Conservation (phyloP, 2,888 invertebrate species). For the Leucophenga maculata region DNA sequence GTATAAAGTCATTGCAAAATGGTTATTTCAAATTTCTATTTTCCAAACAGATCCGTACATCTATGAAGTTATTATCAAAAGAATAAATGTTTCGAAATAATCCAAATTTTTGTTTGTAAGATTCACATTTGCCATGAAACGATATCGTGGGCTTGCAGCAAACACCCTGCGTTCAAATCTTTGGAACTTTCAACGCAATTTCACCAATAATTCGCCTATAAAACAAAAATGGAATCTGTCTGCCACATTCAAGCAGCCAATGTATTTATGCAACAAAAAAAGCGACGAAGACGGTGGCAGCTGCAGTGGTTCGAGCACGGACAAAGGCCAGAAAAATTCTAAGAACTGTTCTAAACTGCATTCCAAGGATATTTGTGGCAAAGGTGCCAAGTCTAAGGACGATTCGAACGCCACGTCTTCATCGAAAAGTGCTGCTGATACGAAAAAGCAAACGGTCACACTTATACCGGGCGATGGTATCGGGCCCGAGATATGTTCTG, state of each 20-base stretch:
- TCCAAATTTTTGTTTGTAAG: too few species aligned
- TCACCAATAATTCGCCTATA: too few species aligned
- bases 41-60: too few species aligned
- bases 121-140: too few species aligned
- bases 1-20: not conserved
- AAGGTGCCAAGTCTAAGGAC: not conserved
- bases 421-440: not conserved
- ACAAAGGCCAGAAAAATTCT: not conserved
- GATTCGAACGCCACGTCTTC: not conserved
- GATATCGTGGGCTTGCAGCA: too few species aligned
- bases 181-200: too few species aligned
- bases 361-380: not conserved
- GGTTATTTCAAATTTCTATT: not conserved
- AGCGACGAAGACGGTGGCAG: not conserved
- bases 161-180: too few species aligned
- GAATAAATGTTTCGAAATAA: too few species aligned
- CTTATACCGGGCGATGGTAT: slow-evolving; percentile 97
- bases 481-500: slow-evolving; percentile 91
- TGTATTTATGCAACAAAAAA: not conserved
- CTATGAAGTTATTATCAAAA: too few species aligned
- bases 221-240: too few species aligned
- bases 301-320: not conserved
- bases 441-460: slow-evolving; percentile 76
- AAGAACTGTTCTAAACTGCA: not conserved
- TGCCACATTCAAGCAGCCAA: not conserved